Percentiles rank a stretch among this genome's conserved stretches.
Conservation (phyloP, 2,888 invertebrate species). For the Hemaris fuciformis region DNA sequence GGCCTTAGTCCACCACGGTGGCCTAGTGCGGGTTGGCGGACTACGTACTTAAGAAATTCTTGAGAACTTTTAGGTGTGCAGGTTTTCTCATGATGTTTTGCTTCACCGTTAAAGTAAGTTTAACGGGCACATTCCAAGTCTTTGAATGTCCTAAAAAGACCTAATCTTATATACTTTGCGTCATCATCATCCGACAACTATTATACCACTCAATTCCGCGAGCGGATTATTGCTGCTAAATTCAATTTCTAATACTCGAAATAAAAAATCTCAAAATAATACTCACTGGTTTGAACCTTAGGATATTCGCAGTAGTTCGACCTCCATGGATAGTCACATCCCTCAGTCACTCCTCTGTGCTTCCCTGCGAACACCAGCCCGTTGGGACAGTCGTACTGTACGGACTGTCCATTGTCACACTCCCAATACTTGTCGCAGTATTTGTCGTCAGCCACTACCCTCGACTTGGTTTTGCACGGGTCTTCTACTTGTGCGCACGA, state of each 20-base stretch:
- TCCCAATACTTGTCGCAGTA: slow-evolving; percentile 93
- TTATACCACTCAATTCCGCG: too few relatives aligned
- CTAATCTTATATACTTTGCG: too few relatives aligned
- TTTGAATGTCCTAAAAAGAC: too few relatives aligned
- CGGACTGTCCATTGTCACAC: slow-evolving; percentile 90
- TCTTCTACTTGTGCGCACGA: slow-evolving; percentile 82
- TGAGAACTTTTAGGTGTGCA: too few relatives aligned
- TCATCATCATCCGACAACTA: too few relatives aligned
- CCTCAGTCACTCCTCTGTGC: slow-evolving; percentile 92
- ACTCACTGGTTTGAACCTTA: slow-evolving; percentile 85
- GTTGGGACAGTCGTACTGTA: slow-evolving; percentile 94
- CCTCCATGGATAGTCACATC: slow-evolving; percentile 94
- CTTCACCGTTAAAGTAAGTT: too few relatives aligned
- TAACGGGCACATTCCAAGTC: too few relatives aligned
- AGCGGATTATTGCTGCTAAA: neutral
- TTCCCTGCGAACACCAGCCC: slow-evolving; percentile 94
- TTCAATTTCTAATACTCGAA: neutral
- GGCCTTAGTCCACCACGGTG: too few relatives aligned
- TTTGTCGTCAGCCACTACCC: slow-evolving; percentile 88
- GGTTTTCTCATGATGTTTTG: too few relatives aligned
- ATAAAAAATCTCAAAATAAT: slow-evolving; percentile 33
- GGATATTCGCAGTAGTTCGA: slow-evolving; percentile 91
- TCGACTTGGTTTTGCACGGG: slow-evolving; percentile 90
- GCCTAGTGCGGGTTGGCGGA: too few relatives aligned
- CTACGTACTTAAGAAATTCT: too few relatives aligned